These are phyloP conservation scores for Xenentodon cancila DNA, from an alignment of 2,797 vertebrate species.

Conservation along the genomic window DNA sequence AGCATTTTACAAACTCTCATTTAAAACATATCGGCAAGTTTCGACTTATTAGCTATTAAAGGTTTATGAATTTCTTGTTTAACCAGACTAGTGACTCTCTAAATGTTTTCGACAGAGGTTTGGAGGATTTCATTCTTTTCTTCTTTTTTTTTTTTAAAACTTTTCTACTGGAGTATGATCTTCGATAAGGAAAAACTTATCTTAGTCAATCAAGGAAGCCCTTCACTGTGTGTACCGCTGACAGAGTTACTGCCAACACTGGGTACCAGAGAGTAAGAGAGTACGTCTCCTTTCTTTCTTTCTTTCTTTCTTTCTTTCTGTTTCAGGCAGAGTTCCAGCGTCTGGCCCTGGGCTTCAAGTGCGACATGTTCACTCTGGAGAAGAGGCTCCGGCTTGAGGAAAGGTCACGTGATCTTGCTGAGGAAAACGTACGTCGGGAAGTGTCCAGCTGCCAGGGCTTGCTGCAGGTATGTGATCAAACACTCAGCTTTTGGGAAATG, in stretches of 20 bases:
- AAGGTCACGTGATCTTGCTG: conserved; percentile 92
- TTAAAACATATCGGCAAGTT: background rate
- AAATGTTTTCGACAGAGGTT: too few species aligned
- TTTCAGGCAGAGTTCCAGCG: conserved; percentile 93
- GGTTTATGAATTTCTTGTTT: too few species aligned
- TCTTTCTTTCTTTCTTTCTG: background rate
- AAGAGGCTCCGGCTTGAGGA: conserved; percentile 95
- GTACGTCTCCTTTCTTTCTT: background rate
- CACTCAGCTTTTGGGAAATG: too few species aligned
- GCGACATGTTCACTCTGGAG: conserved; percentile 97
- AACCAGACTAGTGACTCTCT: too few species aligned
- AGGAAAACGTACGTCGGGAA: conserved; percentile 94
- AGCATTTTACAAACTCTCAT: background rate
- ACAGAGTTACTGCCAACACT: too few species aligned
- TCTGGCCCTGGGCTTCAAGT: conserved; percentile 94
- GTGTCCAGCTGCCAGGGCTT: conserved; percentile 90
- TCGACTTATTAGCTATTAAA: too few species aligned
- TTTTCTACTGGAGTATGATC: too few species aligned
- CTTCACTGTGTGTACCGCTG: too few species aligned
- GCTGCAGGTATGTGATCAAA: conserved; percentile 82
- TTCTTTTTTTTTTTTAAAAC: too few species aligned
- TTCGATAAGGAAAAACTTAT: too few species aligned
- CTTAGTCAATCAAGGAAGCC: too few species aligned
- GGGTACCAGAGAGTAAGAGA: background rate
- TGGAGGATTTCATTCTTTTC: too few species aligned